Evolutionary conservation across 2,113 vertebrate genomes (phyloP).

Genomic region (Maccullochella peelii): DNA sequence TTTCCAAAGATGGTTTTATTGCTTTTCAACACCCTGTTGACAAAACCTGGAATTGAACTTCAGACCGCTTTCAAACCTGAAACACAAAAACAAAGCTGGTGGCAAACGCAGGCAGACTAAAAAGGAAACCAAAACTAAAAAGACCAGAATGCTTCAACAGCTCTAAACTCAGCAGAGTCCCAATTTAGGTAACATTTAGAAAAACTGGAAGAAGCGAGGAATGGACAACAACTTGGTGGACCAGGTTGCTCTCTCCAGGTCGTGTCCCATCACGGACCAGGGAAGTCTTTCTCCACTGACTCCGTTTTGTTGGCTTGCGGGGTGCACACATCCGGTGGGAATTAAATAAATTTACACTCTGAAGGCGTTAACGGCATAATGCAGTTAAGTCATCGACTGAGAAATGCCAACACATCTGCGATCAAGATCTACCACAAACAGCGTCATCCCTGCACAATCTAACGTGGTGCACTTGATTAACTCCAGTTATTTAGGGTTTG

Average conservation of each 20-base stretch:
- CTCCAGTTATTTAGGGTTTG: not conserved
- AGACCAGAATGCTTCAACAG: not conserved
- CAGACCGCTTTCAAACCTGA: not conserved
- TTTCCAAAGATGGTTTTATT: not conserved
- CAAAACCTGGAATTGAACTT: not conserved
- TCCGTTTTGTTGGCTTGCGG: not conserved
- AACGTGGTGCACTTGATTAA: conserved; percentile 2
- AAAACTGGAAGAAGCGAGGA: not conserved
- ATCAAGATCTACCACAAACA: conserved; percentile 36
- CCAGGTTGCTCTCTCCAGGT: not conserved
- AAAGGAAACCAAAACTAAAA: not conserved
- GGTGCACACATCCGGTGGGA: not conserved
- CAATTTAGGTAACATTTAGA: not conserved
- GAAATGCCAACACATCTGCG: conserved; percentile 39
- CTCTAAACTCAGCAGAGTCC: conserved; percentile 6
- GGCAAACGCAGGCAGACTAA: not conserved
- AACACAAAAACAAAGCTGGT: not conserved
- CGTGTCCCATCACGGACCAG: not conserved
- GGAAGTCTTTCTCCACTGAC: not conserved
- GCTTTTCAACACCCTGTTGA: not conserved
- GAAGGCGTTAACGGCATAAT: conserved; percentile 52
- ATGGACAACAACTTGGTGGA: not conserved
- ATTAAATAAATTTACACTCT: conserved; percentile 53
- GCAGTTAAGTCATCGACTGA: conserved; percentile 48
- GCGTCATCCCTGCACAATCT: conserved; percentile 11